These are phyloP conservation scores for Abrostola tripartita DNA, from an alignment of 2,888 invertebrate genomes.

Conservation along the genomic window DNA sequence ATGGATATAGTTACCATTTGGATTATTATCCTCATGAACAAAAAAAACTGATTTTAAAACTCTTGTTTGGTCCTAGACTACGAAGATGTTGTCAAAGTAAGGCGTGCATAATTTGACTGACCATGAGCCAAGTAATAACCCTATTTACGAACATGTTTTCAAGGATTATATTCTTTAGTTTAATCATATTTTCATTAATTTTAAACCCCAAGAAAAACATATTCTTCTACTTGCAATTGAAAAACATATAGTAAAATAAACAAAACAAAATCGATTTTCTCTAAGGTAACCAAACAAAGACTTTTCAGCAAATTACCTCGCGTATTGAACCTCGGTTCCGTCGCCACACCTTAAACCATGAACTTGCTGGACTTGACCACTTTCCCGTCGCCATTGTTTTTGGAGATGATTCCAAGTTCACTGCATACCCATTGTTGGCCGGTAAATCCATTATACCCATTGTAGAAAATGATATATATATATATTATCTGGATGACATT, in stretches of 20 bases:
- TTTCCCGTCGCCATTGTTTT: constrained; percentile 58
- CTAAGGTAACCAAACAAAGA: constrained; percentile 35
- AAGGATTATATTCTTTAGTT: too few relatives aligned
- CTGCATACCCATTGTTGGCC: too few relatives aligned
- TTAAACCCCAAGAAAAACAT: not conserved
- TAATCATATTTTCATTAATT: not conserved
- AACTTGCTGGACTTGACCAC: constrained; percentile 53
- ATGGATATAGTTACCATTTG: too few relatives aligned
- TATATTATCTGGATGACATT: too few relatives aligned
- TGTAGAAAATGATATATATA: too few relatives aligned
- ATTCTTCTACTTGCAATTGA: not conserved
- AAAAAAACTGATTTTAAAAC: too few relatives aligned
- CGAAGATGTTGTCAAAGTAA: too few relatives aligned
- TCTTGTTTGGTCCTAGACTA: too few relatives aligned
- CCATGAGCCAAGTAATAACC: too few relatives aligned
- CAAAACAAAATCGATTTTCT: constrained; percentile 11
- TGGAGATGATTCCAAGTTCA: constrained; percentile 21
- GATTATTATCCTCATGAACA: too few relatives aligned
- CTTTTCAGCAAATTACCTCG: constrained; percentile 26
- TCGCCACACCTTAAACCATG: constrained; percentile 53
- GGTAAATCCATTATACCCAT: not conserved
- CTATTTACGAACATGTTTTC: too few relatives aligned
- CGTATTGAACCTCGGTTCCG: constrained; percentile 45
- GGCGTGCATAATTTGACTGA: too few relatives aligned
- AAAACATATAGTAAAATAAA: constrained; percentile 4